Conservation (phyloP, 2,113 vertebrate species). For the Centrocercus urophasianus region DNA sequence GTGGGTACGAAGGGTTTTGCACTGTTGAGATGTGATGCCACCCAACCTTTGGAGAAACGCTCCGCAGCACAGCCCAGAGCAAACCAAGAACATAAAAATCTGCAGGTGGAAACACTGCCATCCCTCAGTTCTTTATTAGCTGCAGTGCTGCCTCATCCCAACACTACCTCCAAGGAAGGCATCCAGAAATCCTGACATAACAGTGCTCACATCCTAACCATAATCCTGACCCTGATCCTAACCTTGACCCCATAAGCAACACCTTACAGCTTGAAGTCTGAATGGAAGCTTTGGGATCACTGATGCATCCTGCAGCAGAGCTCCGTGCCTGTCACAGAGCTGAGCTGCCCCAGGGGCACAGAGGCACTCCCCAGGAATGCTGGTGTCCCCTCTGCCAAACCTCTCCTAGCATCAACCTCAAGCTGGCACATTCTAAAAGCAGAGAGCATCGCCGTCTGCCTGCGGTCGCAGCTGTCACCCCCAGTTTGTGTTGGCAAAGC, state of each 20-base stretch:
- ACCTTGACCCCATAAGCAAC: neutral
- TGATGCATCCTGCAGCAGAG: neutral
- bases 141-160: neutral
- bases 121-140: neutral
- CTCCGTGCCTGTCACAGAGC: too few relatives aligned
- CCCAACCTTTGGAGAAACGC: neutral
- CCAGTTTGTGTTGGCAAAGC: neutral
- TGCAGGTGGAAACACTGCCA: neutral
- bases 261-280: neutral
- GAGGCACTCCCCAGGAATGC: too few relatives aligned
- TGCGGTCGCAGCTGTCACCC: too few relatives aligned
- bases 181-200: neutral
- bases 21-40: rapidly evolving
- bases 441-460: too few relatives aligned
- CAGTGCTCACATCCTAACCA: neutral
- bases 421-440: too few relatives aligned
- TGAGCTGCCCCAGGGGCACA: too few relatives aligned
- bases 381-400: neutral
- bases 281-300: neutral
- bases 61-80: too few relatives aligned
- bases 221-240: too few relatives aligned
- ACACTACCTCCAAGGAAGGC: neutral
- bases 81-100: neutral
- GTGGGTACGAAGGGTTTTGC: neutral
- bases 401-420: neutral